phyloP scores from a whole-genome alignment of 2,888 invertebrate genomes.

The Cantharis lateralis region DNA sequence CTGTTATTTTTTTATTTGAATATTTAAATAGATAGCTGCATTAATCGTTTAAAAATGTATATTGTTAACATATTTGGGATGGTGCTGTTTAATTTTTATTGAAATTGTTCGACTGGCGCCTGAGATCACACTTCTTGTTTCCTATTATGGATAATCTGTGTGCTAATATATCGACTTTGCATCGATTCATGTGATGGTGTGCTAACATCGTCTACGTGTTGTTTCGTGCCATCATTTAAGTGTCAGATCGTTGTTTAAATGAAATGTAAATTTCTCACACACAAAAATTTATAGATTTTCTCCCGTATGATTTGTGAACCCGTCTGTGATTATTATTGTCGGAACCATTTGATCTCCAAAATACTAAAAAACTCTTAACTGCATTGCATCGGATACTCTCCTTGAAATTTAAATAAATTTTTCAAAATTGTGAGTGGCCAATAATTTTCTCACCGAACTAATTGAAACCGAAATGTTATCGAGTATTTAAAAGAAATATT shows the following conservation, averaged over 20 bases:
- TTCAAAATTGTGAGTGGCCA: background rate
- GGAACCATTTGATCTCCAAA: background rate
- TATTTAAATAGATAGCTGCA: conserved; percentile 2
- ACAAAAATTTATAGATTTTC: background rate
- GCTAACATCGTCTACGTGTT: conserved; percentile 19
- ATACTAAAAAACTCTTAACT: background rate
- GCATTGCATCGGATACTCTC: background rate
- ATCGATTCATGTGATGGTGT: conserved; percentile 18
- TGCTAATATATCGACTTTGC: conserved; percentile 26
- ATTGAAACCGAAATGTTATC: background rate
- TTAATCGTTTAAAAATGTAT: conserved; percentile 13
- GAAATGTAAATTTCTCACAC: conserved; percentile 3
- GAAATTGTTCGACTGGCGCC: conserved; percentile 31
- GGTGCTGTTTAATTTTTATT: conserved; percentile 26
- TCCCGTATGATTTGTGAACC: background rate
- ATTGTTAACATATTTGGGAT: conserved; percentile 28
- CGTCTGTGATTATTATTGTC: background rate
- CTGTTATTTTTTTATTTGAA: background rate
- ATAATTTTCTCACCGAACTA: background rate
- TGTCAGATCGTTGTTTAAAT: conserved; percentile 21
- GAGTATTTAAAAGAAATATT: background rate
- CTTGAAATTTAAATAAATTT: background rate
- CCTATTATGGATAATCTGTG: conserved; percentile 33
- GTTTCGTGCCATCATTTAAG: conserved; percentile 16
- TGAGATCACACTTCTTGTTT: conserved; percentile 29